Evolutionary conservation across 2,113 vertebrate species (phyloP).

Genomic region (Syngnathoides biaculeatus): DNA sequence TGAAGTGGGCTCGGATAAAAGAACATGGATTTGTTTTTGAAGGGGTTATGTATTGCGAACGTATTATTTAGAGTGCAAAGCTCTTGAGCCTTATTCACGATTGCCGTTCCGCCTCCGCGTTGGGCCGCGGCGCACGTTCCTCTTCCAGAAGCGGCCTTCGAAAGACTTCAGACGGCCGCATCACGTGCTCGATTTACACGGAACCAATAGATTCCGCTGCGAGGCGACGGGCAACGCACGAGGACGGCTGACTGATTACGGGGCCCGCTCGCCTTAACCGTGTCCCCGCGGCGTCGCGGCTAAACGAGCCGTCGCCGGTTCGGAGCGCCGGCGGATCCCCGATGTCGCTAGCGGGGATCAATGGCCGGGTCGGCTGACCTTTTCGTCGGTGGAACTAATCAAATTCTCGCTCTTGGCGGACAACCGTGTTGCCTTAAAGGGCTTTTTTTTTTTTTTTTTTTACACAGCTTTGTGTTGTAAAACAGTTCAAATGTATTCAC

Average conservation of each 20-base stretch:
- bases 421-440: not conserved
- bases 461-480: not conserved
- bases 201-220: not conserved
- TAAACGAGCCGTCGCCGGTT: not conserved
- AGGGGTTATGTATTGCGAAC: not conserved
- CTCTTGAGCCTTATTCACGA: not conserved
- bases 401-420: slow-evolving; percentile 10
- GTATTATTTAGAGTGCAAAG: not conserved
- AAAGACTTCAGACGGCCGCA: not conserved
- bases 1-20: not conserved
- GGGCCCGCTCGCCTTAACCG: not conserved
- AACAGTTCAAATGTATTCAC: not conserved
- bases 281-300: not conserved
- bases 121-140: no score
- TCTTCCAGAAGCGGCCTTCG: not conserved
- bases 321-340: not conserved
- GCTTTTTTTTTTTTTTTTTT: no score
- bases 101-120: not conserved
- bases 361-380: slow-evolving; percentile 42
- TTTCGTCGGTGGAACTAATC: slow-evolving; percentile 34
- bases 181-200: not conserved
- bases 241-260: not conserved
- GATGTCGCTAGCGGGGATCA: slow-evolving; percentile 17
- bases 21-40: not conserved
- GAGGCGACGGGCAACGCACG: not conserved